Conservation (phyloP, 2,888 invertebrate species). For the Drosophila gaucha region DNA sequence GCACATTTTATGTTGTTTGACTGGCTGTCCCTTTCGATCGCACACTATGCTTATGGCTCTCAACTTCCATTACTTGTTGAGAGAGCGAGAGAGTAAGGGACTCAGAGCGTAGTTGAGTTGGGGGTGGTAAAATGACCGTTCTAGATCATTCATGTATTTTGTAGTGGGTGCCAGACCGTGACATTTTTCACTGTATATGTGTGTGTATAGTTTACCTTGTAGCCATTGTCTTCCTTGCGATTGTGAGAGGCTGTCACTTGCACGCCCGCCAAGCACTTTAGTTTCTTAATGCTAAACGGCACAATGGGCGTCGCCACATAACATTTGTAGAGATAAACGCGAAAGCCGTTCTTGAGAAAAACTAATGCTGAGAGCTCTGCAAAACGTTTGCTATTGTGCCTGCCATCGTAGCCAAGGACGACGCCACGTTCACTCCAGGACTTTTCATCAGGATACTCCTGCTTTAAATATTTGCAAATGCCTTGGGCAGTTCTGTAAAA, state of each 20-base stretch:
- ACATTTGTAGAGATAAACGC: slow-evolving; percentile 92
- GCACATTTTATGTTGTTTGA: background rate
- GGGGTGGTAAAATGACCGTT: background rate
- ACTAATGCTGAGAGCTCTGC: slow-evolving; percentile 92
- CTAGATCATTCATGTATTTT: background rate
- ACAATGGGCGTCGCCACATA: slow-evolving; percentile 97
- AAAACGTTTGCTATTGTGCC: slow-evolving; percentile 95
- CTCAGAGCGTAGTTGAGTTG: no score
- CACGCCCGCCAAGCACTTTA: slow-evolving; percentile 92
- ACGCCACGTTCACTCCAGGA: slow-evolving; percentile 88
- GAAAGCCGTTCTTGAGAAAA: slow-evolving; percentile 90
- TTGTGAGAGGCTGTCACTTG: slow-evolving; percentile 99
- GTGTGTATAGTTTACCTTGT: slow-evolving; percentile 87
- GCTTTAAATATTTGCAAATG: slow-evolving; percentile 90
- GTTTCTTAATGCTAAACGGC: slow-evolving; percentile 92
- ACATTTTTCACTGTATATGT: background rate
- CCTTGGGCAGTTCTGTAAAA: slow-evolving; percentile 91
- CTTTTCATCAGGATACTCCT: slow-evolving; percentile 85
- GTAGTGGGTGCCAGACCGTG: background rate
- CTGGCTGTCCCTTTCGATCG: background rate
- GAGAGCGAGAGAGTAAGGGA: no score
- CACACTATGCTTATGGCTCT: background rate
- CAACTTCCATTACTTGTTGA: no score
- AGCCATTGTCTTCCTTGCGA: slow-evolving; percentile 98
- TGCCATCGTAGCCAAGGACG: slow-evolving; percentile 96